Evolutionary conservation across 2,113 vertebrate genomes (phyloP), one percentile per base, ranked within the genome.

Genomic region (Poecilia latipinna): DNA sequence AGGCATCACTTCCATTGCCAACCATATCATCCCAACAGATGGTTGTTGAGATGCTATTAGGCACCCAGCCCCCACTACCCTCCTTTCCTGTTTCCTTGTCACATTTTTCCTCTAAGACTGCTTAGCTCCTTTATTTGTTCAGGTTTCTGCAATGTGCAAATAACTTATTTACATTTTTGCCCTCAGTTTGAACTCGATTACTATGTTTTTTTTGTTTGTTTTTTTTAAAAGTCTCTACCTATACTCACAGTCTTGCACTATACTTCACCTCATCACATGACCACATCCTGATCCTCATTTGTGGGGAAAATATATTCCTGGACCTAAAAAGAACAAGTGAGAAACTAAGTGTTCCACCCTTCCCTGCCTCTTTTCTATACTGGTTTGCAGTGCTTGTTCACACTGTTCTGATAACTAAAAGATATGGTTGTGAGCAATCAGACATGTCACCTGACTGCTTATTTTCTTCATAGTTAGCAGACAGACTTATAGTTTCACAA

Each of bases 21-120:
- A 80, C 77, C 78, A 22, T 80, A 74, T 78, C 85, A 87, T 15
- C 74, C 79, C 70, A 89, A 82, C 86, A 90, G 90, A 91, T 91
- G 88, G 86, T 83, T 83, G 79, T 83, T 74, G 82, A 79, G 67
- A 84, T 79, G 74, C 77, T 72, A 82, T 88, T 67, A 79, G 85
- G 78, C 76, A 77, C 75, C 70, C 82, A 74, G 33, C 74, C 72
- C 80, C 71, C 76, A 74, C 68, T 22, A 48, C 31, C 28, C 61
- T 42, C 35, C 24, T 61, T 84, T 44, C 19, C n/a, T n/a, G 22
- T 68, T 88, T 69, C 71, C 39, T 74, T 32, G 19, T 39, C 11
- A 3, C 31, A 57, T 68, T 86, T 37, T 64, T 51, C 19, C 71
- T 86, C 24, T 66, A 72, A 73, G 26, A 65, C 78, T 72, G 22